Evolutionary conservation across 2,888 invertebrate species (phyloP).

Genomic region (Drosophila ustulata): DNA sequence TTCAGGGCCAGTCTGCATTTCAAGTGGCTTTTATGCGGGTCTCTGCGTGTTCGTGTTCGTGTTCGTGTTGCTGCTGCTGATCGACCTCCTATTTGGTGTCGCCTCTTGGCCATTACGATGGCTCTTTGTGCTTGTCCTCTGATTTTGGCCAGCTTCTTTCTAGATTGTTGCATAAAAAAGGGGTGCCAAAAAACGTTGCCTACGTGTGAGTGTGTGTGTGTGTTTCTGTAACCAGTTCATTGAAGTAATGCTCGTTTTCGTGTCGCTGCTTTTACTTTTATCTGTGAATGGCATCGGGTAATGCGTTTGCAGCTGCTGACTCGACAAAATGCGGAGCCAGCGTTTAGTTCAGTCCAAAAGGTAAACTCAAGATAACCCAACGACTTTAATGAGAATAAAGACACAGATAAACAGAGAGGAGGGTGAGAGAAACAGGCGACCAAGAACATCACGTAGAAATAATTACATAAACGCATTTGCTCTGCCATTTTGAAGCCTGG

Average conservation of each 20-base stretch:
- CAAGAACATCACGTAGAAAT: slow-evolving; percentile 40
- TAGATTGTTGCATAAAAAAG: slow-evolving; percentile 74
- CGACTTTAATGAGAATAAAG: slow-evolving; percentile 32
- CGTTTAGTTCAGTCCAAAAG: slow-evolving; percentile 31
- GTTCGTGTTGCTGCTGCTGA: no score
- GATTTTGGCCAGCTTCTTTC: slow-evolving; percentile 60
- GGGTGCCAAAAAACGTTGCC: slow-evolving; percentile 42
- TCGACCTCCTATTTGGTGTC: slow-evolving; percentile 20
- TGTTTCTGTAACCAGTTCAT: slow-evolving; percentile 46
- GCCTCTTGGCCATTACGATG: slow-evolving; percentile 62
- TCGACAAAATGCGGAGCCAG: slow-evolving; percentile 59
- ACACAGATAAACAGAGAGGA: background rate
- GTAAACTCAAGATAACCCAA: slow-evolving; percentile 43
- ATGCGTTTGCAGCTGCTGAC: slow-evolving; percentile 74
- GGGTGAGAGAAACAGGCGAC: background rate
- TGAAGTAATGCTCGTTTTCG: slow-evolving; percentile 56
- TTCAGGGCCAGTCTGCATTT: slow-evolving; percentile 55
- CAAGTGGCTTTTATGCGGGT: slow-evolving; percentile 74
- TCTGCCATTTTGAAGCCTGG: background rate
- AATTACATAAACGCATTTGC: slow-evolving; percentile 41
- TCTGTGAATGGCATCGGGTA: slow-evolving; percentile 75
- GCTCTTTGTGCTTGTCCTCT: slow-evolving; percentile 55
- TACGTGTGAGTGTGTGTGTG: slow-evolving; percentile 31
- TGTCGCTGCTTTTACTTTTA: slow-evolving; percentile 75
- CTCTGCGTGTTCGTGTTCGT: slow-evolving; percentile 7